Evolutionary conservation across 2,888 invertebrate genomes (phyloP).

Genomic region (Rhyacophila evoluta): DNA sequence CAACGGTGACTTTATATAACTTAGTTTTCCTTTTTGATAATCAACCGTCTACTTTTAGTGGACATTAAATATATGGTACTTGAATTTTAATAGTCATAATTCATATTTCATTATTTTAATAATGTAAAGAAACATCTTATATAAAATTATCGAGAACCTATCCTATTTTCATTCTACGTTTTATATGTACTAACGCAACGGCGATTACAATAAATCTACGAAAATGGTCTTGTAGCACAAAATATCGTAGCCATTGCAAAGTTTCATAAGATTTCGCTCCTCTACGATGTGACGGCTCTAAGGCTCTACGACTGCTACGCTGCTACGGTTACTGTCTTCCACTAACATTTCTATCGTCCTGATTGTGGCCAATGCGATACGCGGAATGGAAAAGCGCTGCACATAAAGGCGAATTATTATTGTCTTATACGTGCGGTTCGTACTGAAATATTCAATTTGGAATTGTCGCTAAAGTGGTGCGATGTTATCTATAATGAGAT

Average conservation of each 20-base stretch:
- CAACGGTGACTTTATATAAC: too few species aligned
- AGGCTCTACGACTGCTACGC: not conserved
- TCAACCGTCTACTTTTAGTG: too few species aligned
- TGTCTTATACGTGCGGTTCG: not conserved
- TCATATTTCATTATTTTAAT: too few species aligned
- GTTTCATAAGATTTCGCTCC: not conserved
- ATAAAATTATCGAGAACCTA: too few species aligned
- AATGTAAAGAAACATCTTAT: too few species aligned
- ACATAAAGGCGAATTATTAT: conserved; percentile 1
- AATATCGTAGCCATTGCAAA: conserved; percentile 25
- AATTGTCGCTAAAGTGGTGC: not conserved
- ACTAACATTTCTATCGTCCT: not conserved
- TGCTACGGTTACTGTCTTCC: not conserved
- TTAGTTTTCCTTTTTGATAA: too few species aligned
- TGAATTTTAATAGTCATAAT: too few species aligned
- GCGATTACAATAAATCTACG: conserved; percentile 44
- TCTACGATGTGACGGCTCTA: conserved; percentile 3
- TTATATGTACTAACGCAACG: not conserved
- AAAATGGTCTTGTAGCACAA: conserved; percentile 36
- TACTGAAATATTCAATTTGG: not conserved
- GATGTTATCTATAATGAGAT: too few species aligned
- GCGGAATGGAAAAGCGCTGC: conserved; percentile 2
- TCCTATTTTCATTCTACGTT: too few species aligned
- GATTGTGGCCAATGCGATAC: conserved; percentile 11
- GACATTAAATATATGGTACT: too few species aligned